These are phyloP conservation scores for Myrmecobius fasciatus DNA, from an alignment of 2,113 vertebrate species.

Conservation along the genomic window DNA sequence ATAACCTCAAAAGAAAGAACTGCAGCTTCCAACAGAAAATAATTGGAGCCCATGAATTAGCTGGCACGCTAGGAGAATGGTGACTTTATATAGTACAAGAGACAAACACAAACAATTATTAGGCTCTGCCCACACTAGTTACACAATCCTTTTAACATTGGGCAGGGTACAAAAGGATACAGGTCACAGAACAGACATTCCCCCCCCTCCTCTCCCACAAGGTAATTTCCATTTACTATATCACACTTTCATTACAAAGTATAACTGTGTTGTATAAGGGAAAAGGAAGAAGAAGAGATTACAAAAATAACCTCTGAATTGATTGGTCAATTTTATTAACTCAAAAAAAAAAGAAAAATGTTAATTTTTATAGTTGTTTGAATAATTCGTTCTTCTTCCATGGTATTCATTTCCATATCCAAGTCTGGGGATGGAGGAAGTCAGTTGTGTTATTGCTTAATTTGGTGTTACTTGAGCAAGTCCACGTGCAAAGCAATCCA, in stretches of 20 bases:
- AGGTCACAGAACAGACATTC: background rate
- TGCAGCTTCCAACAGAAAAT: background rate
- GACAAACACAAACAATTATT: background rate
- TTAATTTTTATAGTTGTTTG: background rate
- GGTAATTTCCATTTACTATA: background rate
- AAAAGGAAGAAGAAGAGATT: background rate
- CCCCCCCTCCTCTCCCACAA: background rate
- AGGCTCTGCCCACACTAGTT: background rate
- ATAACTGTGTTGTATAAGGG: background rate
- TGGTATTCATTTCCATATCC: background rate
- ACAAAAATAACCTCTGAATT: background rate
- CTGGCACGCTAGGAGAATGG: background rate
- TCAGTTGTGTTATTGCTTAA: background rate
- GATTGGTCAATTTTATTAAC: background rate
- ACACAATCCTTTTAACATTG: background rate
- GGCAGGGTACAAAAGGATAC: background rate
- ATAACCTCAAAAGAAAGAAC: background rate
- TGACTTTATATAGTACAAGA: background rate
- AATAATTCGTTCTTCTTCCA: background rate
- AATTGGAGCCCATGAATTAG: background rate
- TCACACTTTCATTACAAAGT: background rate
- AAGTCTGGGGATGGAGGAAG: background rate
- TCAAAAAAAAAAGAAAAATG: background rate
- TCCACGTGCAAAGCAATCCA: background rate
- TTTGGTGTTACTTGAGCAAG: conserved; percentile 1